These are phyloP conservation scores for Dicaeum eximium DNA, from an alignment of 2,113 vertebrate genomes.

Conservation along the genomic window DNA sequence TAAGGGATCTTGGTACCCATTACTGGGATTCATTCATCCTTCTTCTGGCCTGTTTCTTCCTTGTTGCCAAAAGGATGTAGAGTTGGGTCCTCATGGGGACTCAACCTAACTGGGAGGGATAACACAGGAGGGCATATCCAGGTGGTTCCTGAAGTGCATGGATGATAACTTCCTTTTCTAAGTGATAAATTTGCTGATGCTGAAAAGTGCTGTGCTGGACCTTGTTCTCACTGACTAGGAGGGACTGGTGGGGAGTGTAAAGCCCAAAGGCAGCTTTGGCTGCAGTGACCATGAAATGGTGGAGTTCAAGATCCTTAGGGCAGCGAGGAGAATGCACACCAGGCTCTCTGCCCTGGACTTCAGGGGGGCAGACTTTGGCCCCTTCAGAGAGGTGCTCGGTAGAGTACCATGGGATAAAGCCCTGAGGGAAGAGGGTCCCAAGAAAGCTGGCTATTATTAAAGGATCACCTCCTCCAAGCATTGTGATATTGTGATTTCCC, in stretches of 20 bases:
- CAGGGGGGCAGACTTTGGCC: neutral
- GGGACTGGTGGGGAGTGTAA: too few relatives aligned
- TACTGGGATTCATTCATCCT: neutral
- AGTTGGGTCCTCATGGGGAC: neutral
- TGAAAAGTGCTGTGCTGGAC: neutral
- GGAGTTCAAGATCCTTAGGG: neutral
- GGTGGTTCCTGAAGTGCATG: neutral
- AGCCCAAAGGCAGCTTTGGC: neutral
- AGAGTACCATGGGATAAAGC: neutral
- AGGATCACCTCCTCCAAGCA: neutral
- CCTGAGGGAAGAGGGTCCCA: neutral
- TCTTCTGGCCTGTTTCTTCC: neutral
- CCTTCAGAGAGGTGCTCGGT: neutral
- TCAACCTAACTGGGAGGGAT: neutral
- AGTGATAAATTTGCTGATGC: neutral
- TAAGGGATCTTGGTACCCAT: neutral
- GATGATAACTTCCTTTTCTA: neutral
- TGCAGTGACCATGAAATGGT: neutral
- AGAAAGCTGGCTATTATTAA: neutral
- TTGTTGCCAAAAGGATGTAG: neutral
- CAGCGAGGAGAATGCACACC: accelerated
- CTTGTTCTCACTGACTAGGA: neutral
- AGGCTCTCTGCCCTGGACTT: accelerated
- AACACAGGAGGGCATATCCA: neutral
- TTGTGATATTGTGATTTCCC: neutral